A percentile compares a stretch with the other conserved stretches of the same genome.
phyloP scores from a whole-genome alignment of 2,113 vertebrate species.

The Entosphenus tridentatus region DNA sequence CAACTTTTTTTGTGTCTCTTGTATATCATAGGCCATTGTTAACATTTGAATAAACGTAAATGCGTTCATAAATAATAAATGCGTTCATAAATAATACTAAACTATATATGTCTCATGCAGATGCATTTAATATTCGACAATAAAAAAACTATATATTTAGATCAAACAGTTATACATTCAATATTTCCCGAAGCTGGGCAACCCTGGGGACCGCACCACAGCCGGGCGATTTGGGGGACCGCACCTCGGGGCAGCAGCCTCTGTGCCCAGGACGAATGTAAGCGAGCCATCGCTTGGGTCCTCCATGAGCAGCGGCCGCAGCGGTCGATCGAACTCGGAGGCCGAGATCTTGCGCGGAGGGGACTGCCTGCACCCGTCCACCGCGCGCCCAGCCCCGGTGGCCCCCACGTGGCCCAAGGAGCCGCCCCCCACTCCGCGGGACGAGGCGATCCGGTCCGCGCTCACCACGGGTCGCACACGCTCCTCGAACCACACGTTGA shows the following conservation, averaged over 20 bases:
- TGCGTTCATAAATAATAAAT: too few relatives aligned
- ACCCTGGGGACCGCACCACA: constrained; percentile 27
- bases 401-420: constrained; percentile 20
- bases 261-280: constrained; percentile 55
- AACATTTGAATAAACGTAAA: too few relatives aligned
- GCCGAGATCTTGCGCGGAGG: constrained; percentile 80
- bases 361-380: constrained; percentile 8
- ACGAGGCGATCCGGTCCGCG: constrained; percentile 24
- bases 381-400: constrained; percentile 20
- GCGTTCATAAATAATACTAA: too few relatives aligned
- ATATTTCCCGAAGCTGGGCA: constrained; percentile 7
- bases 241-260: too few relatives aligned
- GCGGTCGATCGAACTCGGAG: constrained; percentile 77
- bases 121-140: too few relatives aligned
- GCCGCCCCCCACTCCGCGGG: constrained; percentile 19
- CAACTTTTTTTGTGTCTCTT: too few relatives aligned
- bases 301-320: constrained; percentile 75
- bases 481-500: constrained; percentile 95
- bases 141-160: too few relatives aligned
- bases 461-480: constrained; percentile 60
- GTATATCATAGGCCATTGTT: too few relatives aligned
- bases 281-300: constrained; percentile 53
- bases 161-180: too few relatives aligned
- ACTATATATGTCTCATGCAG: too few relatives aligned
- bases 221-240: constrained; percentile 26